A percentile compares a stretch with the other conserved stretches of the same genome.
These are phyloP conservation scores for Oenanthe oenanthe DNA, from an alignment of 2,113 vertebrate genomes.

Conservation along the genomic window DNA sequence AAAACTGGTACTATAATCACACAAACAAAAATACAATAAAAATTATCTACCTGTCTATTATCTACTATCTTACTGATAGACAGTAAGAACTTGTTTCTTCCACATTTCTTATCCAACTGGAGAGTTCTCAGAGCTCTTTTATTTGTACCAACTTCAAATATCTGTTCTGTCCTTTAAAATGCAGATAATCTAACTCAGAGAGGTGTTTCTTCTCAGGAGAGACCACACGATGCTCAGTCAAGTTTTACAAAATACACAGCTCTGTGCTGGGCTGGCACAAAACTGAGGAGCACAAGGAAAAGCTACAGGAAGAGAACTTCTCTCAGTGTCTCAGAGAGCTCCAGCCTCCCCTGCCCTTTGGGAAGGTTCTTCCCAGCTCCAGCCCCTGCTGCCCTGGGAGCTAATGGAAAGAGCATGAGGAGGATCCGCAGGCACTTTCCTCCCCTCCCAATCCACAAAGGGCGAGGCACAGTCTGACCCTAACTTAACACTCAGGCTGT, in stretches of 20 bases:
- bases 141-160: background rate
- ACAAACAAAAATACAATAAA: background rate
- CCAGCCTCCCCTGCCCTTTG: background rate
- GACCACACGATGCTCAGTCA: background rate
- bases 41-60: background rate
- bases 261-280: background rate
- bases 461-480: conserved; percentile 37
- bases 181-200: background rate
- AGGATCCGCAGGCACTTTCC: background rate
- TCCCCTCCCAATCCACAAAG: background rate
- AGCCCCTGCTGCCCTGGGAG: background rate
- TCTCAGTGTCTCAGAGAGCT: rapidly evolving
- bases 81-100: background rate
- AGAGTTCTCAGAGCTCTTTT: background rate
- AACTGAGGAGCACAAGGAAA: rapidly evolving
- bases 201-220: background rate
- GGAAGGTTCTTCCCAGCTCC: background rate
- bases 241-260: background rate
- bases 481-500: conserved; percentile 46
- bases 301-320: background rate
- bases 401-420: conserved; percentile 1
- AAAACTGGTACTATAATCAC: background rate
- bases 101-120: background rate
- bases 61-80: background rate
- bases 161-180: background rate